Base-by-base conservation (phyloP, 2,797 vertebrate species). In the Galagoides demidoff region DNA sequence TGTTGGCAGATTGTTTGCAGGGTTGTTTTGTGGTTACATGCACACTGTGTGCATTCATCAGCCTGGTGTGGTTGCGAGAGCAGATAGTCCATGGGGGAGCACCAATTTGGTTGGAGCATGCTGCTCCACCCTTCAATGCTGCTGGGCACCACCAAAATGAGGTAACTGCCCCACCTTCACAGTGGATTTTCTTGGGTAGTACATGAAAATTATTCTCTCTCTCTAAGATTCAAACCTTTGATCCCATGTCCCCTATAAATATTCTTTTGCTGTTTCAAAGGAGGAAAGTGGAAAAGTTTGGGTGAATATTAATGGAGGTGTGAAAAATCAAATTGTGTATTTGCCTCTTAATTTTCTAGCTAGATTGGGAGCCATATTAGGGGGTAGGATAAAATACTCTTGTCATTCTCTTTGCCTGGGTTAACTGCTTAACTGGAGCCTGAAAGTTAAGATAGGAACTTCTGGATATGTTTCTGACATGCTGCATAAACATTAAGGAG, bases 1-100 rank as follows among this genome's bases (percentile, higher is more conserved):
- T 99, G 97, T 98, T 99, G 97, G 99, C 99, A 10, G 99, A 99
- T 98, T 99, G 99, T 98, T 98, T 99, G 97, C 99, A 99, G 98
- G 99, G 99, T 92, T 99, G 99, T 97, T 99, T 99, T 86, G 99
- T 99, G 97, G 99, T 99, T 81, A 99, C 99, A 0, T 99, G 99
- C 98, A 99, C 99, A 0, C 98, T 99, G 66, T 99, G 99, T 95
- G 99, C 99, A 0, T 99, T 99, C 96, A 99, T 99, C 97, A 99
- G 99, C 98, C 99, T 99, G 94, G 99, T 99, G 77, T 99, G 99
- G 99, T 98, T 99, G 95, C 99, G 99, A 97, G 99, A 99, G 94
- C 99, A 99, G 98, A 99, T 99, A 0, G 99, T 99, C 90, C 99
- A 99, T 0, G 99, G 99, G 31, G 99, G 99, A 64, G 99, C 99